phyloP scores from a whole-genome alignment of 2,113 vertebrate species.

The Strix uralensis region DNA sequence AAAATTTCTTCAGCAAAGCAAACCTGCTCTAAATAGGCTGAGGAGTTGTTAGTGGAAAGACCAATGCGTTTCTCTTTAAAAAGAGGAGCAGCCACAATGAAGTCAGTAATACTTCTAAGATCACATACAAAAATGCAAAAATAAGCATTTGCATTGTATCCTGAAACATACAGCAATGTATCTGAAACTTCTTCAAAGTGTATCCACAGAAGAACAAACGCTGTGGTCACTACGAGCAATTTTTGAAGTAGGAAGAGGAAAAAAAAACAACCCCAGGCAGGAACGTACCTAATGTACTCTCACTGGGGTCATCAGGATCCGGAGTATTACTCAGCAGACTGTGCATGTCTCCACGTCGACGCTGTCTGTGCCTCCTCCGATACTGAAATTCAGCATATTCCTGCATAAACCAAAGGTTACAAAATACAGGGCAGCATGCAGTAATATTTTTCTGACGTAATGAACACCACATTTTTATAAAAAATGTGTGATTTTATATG shows the following conservation, averaged over 20 bases:
- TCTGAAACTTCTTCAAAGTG: not conserved
- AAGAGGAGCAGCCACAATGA: not conserved
- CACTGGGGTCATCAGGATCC: constrained; percentile 84
- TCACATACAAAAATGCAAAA: not conserved
- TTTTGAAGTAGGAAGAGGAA: not conserved
- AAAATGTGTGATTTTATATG: constrained; percentile 76
- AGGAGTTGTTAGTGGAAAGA: not conserved
- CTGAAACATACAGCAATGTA: not conserved
- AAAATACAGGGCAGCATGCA: constrained; percentile 80
- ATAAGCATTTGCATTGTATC: not conserved
- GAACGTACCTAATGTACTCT: constrained; percentile 82
- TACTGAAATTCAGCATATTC: constrained; percentile 99
- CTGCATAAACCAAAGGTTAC: constrained; percentile 83
- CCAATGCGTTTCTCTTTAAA: not conserved
- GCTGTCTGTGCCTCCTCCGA: constrained; percentile 90
- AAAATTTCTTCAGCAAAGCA: not conserved
- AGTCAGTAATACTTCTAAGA: not conserved
- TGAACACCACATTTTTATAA: constrained; percentile 51
- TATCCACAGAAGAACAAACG: not conserved
- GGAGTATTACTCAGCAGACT: constrained; percentile 89
- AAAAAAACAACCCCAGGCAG: not conserved
- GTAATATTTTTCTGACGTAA: constrained; percentile 56
- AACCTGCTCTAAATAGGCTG: not conserved
- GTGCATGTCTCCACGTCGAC: constrained; percentile 89
- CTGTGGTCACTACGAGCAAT: not conserved